These are phyloP conservation scores for Chromobotia macracanthus DNA, from an alignment of 2,797 vertebrate genomes.

Conservation along the genomic window DNA sequence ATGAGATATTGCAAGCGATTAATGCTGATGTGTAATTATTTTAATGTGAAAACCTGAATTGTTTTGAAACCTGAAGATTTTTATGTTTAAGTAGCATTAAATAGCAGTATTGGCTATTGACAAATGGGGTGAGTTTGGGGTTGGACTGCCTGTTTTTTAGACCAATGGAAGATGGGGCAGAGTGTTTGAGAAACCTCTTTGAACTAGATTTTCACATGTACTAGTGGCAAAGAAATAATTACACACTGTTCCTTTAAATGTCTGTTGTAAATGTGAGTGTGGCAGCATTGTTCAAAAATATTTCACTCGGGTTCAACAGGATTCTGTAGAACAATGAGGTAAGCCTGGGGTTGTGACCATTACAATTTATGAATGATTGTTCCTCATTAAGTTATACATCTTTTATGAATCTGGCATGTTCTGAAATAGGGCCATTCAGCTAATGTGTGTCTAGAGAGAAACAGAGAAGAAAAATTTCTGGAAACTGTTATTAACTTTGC, in stretches of 20 bases:
- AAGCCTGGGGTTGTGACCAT: slow-evolving; percentile 7
- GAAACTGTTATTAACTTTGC: neutral
- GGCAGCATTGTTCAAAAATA: slow-evolving; percentile 2
- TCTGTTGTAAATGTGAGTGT: slow-evolving; percentile 9
- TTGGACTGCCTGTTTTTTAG: neutral
- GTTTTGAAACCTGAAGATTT: neutral
- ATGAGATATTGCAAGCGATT: neutral
- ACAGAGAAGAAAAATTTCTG: slow-evolving; percentile 1
- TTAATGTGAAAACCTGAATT: neutral
- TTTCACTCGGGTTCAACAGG: slow-evolving; percentile 11
- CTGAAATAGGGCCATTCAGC: slow-evolving; percentile 14
- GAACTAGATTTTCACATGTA: neutral
- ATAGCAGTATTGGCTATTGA: neutral
- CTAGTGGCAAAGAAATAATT: neutral
- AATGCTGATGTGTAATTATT: neutral
- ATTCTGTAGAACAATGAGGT: neutral
- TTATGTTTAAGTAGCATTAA: no score
- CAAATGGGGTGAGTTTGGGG: neutral
- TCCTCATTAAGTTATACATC: slow-evolving; percentile 28
- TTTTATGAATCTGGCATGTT: slow-evolving; percentile 36
- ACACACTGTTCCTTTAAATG: neutral
- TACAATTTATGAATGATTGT: slow-evolving; percentile 29
- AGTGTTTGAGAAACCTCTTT: neutral
- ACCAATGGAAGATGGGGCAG: neutral
- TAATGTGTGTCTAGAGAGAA: slow-evolving; percentile 30